Conservation (phyloP, 2,113 vertebrate genomes). For the Isurus oxyrinchus region DNA sequence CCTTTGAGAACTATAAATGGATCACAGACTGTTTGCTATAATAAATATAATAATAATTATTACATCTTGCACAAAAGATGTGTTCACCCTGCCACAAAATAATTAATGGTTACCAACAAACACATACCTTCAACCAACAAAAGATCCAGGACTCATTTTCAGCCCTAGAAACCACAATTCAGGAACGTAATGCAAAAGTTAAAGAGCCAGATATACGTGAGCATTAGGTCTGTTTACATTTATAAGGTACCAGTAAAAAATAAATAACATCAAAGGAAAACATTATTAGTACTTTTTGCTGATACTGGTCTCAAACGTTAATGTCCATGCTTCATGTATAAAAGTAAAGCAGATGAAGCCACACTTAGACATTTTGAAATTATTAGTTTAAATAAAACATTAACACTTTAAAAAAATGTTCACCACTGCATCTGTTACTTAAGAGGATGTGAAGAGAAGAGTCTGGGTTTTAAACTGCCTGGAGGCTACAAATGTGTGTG, state of each 20-base stretch:
- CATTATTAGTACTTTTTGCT: slow-evolving; percentile 54
- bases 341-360: neutral
- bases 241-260: slow-evolving; percentile 53
- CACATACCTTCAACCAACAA: slow-evolving; percentile 11
- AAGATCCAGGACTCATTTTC: slow-evolving; percentile 13
- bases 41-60: neutral
- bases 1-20: neutral
- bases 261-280: slow-evolving; percentile 59
- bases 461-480: slow-evolving; percentile 55
- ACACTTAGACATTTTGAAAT: neutral
- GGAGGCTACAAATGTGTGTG: slow-evolving; percentile 50
- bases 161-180: slow-evolving; percentile 7
- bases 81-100: neutral
- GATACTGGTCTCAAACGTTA: neutral
- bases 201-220: neutral
- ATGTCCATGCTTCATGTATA: neutral
- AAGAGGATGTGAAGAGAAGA: slow-evolving; percentile 44
- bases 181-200: slow-evolving; percentile 6
- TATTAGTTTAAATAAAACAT: slow-evolving; percentile 13
- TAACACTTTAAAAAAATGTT: slow-evolving; percentile 2
- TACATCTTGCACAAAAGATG: neutral
- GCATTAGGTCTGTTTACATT: slow-evolving; percentile 57
- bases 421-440: slow-evolving; percentile 24
- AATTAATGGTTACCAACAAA: neutral
- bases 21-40: neutral